Percentiles rank a stretch among this genome's conserved stretches.
Evolutionary conservation across 2,888 invertebrate genomes (phyloP).

Genomic region (Rugalucina vietnamica): DNA sequence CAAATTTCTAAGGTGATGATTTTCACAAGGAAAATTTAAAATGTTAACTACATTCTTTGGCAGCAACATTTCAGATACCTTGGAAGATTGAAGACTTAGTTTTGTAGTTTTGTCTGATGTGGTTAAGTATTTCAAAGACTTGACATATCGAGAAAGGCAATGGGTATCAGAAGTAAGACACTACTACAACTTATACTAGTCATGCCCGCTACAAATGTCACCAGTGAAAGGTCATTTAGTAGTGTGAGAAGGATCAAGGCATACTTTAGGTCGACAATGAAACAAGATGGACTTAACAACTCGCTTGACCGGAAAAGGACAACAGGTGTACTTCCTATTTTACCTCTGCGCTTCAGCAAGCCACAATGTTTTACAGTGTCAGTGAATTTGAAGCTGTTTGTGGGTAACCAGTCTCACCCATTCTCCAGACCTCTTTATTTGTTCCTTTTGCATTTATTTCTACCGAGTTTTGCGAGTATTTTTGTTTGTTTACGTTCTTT

Average conservation of each 20-base stretch:
- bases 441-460: no score
- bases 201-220: slow-evolving; percentile 20
- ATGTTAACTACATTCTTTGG: slow-evolving; percentile 14
- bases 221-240: not conserved
- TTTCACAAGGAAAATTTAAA: not conserved
- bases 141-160: not conserved
- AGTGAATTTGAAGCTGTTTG: no score
- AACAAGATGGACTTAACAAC: slow-evolving; percentile 20
- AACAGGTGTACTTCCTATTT: no score
- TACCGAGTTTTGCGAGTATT: no score
- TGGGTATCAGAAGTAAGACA: no score
- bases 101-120: slow-evolving; percentile 1
- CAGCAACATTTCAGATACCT: not conserved
- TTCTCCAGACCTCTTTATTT: no score
- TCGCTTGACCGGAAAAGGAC: no score
- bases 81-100: not conserved
- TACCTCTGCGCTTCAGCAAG: no score
- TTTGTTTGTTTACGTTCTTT: no score
- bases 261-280: slow-evolving; percentile 18
- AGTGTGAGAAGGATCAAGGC: not conserved
- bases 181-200: slow-evolving; percentile 40
- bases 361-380: no score
- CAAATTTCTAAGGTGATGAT: slow-evolving; percentile 10
- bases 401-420: no score
- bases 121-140: not conserved